phyloP scores from a whole-genome alignment of 1,140 invertebrate genomes.

The Eciton burchellii region DNA sequence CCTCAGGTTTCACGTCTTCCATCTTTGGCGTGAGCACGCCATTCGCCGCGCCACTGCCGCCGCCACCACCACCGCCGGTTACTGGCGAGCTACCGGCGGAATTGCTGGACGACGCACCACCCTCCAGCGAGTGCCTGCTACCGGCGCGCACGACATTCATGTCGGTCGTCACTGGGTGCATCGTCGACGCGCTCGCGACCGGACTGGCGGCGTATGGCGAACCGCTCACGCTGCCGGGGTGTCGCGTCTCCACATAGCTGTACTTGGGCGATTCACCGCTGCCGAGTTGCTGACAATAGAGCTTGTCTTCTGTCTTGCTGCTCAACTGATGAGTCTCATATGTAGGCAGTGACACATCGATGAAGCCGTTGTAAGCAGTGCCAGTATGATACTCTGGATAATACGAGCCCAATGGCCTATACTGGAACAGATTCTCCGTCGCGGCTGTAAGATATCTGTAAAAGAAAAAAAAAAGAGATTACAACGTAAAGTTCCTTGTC shows the following conservation, averaged over 20 bases:
- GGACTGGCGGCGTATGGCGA: slow-evolving; percentile 82
- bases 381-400: slow-evolving; percentile 91
- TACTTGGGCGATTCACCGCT: slow-evolving; percentile 83
- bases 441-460: slow-evolving; percentile 88
- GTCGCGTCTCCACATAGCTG: slow-evolving; percentile 83
- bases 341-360: slow-evolving; percentile 86
- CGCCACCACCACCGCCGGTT: slow-evolving; percentile 62
- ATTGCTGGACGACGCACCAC: slow-evolving; percentile 85
- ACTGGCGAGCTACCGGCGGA: slow-evolving; percentile 87
- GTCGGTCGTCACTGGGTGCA: slow-evolving; percentile 79
- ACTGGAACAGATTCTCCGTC: slow-evolving; percentile 94
- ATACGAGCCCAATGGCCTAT: slow-evolving; percentile 91
- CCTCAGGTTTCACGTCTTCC: slow-evolving; percentile 88
- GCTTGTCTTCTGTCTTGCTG: slow-evolving; percentile 87
- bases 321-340: slow-evolving; percentile 85
- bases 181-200: slow-evolving; percentile 77
- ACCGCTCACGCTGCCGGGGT: slow-evolving; percentile 85
- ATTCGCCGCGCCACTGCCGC: slow-evolving; percentile 77
- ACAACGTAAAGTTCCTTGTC: neutral
- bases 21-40: slow-evolving; percentile 88
- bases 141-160: slow-evolving; percentile 80
- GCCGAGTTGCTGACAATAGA: slow-evolving; percentile 88
- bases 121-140: slow-evolving; percentile 86
- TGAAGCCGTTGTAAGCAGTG: slow-evolving; percentile 86
- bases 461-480: neutral